Conservation (phyloP, 64 coral and sea anemone species). For the Acropora yongei region DNA sequence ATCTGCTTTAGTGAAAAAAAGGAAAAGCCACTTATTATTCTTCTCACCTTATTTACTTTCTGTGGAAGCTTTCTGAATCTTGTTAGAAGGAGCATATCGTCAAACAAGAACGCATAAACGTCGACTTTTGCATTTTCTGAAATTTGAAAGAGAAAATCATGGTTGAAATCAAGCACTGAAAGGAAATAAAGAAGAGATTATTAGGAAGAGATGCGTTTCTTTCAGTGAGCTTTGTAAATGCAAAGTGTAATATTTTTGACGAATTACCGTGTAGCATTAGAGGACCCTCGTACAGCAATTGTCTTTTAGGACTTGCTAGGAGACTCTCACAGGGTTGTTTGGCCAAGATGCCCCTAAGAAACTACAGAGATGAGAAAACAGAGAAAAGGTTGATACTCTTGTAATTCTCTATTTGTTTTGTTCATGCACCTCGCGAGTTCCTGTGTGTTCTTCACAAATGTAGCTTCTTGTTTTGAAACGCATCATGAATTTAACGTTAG, state of each 20-base stretch:
- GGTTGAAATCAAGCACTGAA: background rate
- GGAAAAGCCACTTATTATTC: background rate
- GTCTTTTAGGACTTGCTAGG: slow-evolving; percentile 86
- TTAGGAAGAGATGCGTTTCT: no score
- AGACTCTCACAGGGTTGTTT: slow-evolving; percentile 92
- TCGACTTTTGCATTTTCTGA: slow-evolving; percentile 97
- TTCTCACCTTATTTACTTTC: slow-evolving; percentile 74
- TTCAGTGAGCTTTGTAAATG: background rate
- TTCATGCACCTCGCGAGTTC: no score
- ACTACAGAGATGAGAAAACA: slow-evolving; percentile 46
- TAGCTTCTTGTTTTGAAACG: background rate
- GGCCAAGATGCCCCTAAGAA: slow-evolving; percentile 76
- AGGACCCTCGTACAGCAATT: slow-evolving; percentile 90
- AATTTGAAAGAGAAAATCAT: background rate
- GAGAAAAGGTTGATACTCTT: background rate
- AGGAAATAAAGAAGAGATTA: background rate
- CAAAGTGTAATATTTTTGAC: background rate
- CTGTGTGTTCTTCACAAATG: no score
- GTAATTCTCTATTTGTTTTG: no score
- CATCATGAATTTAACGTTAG: background rate
- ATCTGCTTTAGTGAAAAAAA: no score
- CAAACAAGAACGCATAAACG: slow-evolving; percentile 93
- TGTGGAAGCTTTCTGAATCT: slow-evolving; percentile 78
- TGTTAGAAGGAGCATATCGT: slow-evolving; percentile 96
- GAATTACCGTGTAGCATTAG: slow-evolving; percentile 77